Evolutionary conservation across 2,113 vertebrate genomes (phyloP).

Genomic region (Paralichthys olivaceus): DNA sequence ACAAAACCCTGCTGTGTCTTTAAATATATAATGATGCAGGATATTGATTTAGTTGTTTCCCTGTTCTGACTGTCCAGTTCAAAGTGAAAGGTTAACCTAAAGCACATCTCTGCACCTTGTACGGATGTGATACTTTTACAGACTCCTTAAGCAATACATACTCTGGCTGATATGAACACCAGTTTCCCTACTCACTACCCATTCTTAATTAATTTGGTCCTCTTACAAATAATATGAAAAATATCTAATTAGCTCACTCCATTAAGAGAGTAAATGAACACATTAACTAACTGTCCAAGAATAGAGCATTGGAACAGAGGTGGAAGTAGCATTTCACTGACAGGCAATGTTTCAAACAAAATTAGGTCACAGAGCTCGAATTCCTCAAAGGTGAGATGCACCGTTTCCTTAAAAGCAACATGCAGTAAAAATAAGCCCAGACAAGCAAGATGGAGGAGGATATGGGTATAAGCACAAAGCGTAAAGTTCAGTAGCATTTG

Average conservation of each 20-base stretch:
- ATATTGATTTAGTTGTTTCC: too few species aligned
- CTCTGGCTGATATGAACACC: not conserved
- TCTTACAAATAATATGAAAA: slow-evolving; percentile 22
- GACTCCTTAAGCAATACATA: too few species aligned
- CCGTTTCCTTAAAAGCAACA: slow-evolving; percentile 21
- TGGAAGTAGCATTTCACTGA: slow-evolving; percentile 26
- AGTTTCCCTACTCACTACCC: not conserved
- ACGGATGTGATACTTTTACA: too few species aligned
- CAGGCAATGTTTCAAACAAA: slow-evolving; percentile 47
- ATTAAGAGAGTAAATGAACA: slow-evolving; percentile 30
- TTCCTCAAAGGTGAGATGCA: slow-evolving; percentile 39
- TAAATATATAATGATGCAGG: too few species aligned
- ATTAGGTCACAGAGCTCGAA: slow-evolving; percentile 49
- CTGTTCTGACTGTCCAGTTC: too few species aligned
- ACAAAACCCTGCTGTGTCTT: too few species aligned
- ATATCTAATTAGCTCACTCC: slow-evolving; percentile 18
- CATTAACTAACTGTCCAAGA: slow-evolving; percentile 32
- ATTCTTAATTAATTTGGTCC: slow-evolving; percentile 11
- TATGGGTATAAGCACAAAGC: slow-evolving; percentile 11
- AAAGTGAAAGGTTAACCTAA: too few species aligned
- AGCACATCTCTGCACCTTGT: too few species aligned
- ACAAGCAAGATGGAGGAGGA: slow-evolving; percentile 39
- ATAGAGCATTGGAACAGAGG: slow-evolving; percentile 25
- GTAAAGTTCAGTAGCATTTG: slow-evolving; percentile 37
- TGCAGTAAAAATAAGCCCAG: slow-evolving; percentile 13